Base-by-base conservation (phyloP, 2,797 vertebrate species). In the Eulemur mongoz region DNA sequence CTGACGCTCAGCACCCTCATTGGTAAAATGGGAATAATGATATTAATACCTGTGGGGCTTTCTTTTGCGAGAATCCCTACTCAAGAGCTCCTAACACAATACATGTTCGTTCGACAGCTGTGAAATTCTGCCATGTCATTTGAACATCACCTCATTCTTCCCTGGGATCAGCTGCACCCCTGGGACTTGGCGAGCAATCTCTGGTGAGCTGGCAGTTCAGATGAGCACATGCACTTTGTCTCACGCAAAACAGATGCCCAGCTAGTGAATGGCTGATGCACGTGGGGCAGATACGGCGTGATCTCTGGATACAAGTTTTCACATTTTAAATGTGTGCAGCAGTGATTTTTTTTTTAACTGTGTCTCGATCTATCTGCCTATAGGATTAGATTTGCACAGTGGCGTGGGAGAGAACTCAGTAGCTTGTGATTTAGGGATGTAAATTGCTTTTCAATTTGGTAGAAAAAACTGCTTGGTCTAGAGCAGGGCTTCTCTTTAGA, bases 371-470 rank as follows among this genome's bases (percentile, higher is more conserved):
- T 87, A 32, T 93, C 69, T 91, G 94, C 54, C 88, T 63, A 18
- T 83, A 96, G 91, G 69, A 86, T 94, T 94, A 94, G 92, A 97
- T 97, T 97, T 97, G 95, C 94, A 87, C n/a, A 95, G 97, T 83
- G 70, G 45, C 63, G 3, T 40, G 15, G 38, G 63, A 57, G 78
- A 85, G 67, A 94, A 59, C 48, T 78, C 88, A 76, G 59, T 48
- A 63, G 79, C 67, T 76, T 91, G 78, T 97, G 96, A 97, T 97
- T 97, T 97, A 97, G 82, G 75, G 50, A 86, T 65, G 61, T 83
- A 96, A 95, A 97, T 94, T 95, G 88, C 81, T 87, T 97, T 97
- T 97, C 97, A 97, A 97, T 97, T 97, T 91, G 76, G 82, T 10
- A 86, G 78, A 57, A 96, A 97, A 93, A 82, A 88, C 4, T 7